Conservation (phyloP, 2,888 invertebrate species). For the Tipula lateralis region DNA sequence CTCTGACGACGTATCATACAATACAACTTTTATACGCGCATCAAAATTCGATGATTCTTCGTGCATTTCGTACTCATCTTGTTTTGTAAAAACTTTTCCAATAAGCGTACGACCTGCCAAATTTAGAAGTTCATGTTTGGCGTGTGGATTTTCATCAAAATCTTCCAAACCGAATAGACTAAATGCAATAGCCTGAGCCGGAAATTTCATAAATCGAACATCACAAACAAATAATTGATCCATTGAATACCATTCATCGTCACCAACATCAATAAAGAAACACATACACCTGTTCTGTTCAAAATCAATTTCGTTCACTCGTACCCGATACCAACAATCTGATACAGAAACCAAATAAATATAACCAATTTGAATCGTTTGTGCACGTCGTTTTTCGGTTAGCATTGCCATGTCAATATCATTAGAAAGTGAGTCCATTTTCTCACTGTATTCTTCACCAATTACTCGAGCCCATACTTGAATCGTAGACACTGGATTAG, state of each 20-base stretch:
- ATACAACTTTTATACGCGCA: constrained; percentile 52
- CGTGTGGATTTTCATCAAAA: constrained; percentile 49
- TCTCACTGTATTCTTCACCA: constrained; percentile 59
- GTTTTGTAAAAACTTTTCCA: constrained; percentile 51
- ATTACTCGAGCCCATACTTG: constrained; percentile 65
- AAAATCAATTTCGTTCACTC: constrained; percentile 51
- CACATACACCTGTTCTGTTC: constrained; percentile 52
- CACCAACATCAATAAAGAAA: constrained; percentile 72
- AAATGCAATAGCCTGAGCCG: constrained; percentile 69
- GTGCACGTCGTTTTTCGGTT: constrained; percentile 39
- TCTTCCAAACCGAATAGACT: constrained; percentile 68
- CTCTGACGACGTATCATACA: constrained; percentile 61
- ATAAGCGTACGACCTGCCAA: constrained; percentile 56
- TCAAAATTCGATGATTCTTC: constrained; percentile 32
- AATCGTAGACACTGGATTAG: constrained; percentile 56
- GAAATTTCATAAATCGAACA: constrained; percentile 58
- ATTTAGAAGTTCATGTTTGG: constrained; percentile 44
- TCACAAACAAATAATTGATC: constrained; percentile 57
- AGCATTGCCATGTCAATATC: constrained; percentile 52
- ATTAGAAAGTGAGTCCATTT: constrained; percentile 52
- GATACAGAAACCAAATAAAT: constrained; percentile 48
- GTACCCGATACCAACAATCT: constrained; percentile 56
- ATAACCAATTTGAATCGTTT: constrained; percentile 39
- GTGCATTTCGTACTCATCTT: constrained; percentile 39
- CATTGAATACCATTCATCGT: constrained; percentile 56